phyloP scores from a whole-genome alignment of 2,797 vertebrate species.

The Taenioides sp. region DNA sequence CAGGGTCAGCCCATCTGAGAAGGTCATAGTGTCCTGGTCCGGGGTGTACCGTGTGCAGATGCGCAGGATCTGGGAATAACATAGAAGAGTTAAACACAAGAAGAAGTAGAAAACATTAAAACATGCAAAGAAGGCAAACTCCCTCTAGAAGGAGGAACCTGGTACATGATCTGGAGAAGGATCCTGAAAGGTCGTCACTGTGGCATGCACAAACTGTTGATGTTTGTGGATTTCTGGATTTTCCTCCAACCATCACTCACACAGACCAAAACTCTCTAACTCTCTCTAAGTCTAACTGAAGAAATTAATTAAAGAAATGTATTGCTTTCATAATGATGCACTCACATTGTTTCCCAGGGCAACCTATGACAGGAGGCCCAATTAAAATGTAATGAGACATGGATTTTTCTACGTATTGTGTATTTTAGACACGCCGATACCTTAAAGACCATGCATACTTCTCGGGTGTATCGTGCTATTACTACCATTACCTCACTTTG shows the following conservation, averaged over 20 bases:
- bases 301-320: too few species aligned
- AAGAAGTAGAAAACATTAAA: background rate
- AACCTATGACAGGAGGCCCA: background rate
- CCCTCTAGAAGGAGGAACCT: background rate
- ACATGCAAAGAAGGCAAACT: background rate
- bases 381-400: background rate
- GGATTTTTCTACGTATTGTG: background rate
- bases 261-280: background rate
- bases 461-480: background rate
- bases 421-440: background rate
- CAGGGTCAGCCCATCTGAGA: slow-evolving; percentile 88
- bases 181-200: too few species aligned
- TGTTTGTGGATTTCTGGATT: background rate
- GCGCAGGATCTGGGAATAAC: slow-evolving; percentile 81
- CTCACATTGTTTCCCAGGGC: background rate
- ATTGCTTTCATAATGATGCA: background rate
- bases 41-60: slow-evolving; percentile 92
- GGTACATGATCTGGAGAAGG: background rate
- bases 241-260: background rate
- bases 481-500: background rate
- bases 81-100: slow-evolving; percentile 15
- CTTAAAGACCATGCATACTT: background rate
- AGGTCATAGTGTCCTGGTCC: slow-evolving; percentile 94
- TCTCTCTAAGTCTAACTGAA: too few species aligned
- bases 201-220: background rate